Percentiles rank a stretch among this genome's conserved stretches.
These are phyloP conservation scores for Antigone vipio DNA, from an alignment of 2,113 vertebrate species.

Conservation along the genomic window DNA sequence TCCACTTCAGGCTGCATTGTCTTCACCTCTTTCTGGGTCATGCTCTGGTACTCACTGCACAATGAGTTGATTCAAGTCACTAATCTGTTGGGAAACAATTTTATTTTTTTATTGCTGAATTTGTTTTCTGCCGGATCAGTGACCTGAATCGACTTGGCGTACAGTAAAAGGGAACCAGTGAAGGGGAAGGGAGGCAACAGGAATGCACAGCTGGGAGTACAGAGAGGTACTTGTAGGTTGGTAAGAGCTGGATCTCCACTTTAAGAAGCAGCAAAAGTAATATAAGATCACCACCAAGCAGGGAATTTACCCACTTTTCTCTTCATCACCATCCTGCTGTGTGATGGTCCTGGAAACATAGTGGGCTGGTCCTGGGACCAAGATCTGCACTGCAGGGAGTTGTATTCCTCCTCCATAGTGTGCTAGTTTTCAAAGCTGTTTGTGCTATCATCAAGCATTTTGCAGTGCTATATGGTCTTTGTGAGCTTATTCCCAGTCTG, in stretches of 20 bases:
- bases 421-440: not conserved
- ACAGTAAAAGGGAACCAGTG: not conserved
- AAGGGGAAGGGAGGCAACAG: not conserved
- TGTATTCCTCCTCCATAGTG: not conserved
- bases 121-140: not conserved
- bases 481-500: not conserved
- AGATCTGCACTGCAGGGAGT: not conserved
- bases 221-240: not conserved
- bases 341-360: not conserved
- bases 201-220: not conserved
- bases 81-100: not conserved
- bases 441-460: not conserved
- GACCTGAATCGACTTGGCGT: not conserved
- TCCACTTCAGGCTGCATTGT: not conserved
- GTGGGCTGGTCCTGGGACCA: not conserved
- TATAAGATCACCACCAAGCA: not conserved
- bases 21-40: not conserved
- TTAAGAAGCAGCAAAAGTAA: not conserved
- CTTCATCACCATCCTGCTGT: not conserved
- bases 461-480: not conserved
- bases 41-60: not conserved
- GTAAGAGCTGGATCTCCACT: not conserved
- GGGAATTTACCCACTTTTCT: not conserved
- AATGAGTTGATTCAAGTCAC: not conserved
- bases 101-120: not conserved